Conservation (phyloP, 23 tunicate genomes). For the Styela clava region DNA sequence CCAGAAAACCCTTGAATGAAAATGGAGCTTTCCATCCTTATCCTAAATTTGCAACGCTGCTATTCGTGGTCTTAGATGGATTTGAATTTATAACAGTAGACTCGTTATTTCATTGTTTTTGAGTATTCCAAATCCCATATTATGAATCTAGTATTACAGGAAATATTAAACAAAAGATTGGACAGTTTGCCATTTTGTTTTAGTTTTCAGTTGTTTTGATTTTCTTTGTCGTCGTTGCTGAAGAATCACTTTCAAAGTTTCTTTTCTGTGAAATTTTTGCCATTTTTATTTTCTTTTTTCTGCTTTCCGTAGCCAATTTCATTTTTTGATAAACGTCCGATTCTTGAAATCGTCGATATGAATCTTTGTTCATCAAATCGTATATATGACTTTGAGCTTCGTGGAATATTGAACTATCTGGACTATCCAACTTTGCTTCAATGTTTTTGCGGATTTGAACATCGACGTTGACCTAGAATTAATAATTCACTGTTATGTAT, state of each 20-base stretch:
- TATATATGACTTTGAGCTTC: conserved; percentile 14
- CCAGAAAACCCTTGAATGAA: too few species aligned
- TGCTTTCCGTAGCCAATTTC: not conserved
- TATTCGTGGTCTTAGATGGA: too few species aligned
- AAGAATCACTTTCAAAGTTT: not conserved
- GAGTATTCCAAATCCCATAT: too few species aligned
- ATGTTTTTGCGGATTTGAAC: not conserved
- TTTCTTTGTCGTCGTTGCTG: not conserved
- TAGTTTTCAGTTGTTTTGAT: not conserved
- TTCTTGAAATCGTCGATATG: not conserved
- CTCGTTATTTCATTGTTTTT: too few species aligned
- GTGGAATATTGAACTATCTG: not conserved
- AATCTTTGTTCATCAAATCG: conserved; percentile 15
- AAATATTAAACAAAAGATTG: too few species aligned
- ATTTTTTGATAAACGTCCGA: not conserved
- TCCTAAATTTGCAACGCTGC: too few species aligned
- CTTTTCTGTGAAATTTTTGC: not conserved
- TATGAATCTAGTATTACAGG: too few species aligned
- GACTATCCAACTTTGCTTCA: not conserved
- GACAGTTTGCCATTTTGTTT: too few species aligned
- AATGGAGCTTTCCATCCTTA: too few species aligned
- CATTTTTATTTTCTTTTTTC: not conserved
- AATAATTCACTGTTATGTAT: too few species aligned
- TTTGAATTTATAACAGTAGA: too few species aligned
- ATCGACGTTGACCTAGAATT: not conserved